These are phyloP conservation scores for Sebastolobus altivelis DNA, from an alignment of 2,797 vertebrate species.

Conservation along the genomic window DNA sequence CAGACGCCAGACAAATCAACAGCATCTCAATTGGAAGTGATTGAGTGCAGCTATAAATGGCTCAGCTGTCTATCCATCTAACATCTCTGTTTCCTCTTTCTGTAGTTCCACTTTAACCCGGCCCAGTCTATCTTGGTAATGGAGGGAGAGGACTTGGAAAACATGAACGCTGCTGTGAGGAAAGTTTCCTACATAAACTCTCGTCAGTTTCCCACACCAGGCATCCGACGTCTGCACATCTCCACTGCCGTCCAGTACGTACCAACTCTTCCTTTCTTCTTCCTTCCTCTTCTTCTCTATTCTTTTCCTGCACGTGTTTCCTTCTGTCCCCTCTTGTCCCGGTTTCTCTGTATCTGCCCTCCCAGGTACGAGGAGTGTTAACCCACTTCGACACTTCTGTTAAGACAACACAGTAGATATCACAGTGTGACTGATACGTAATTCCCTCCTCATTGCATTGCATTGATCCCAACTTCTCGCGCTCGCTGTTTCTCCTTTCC, in stretches of 20 bases:
- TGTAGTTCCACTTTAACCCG: slow-evolving; percentile 97
- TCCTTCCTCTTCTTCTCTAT: neutral
- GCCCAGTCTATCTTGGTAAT: slow-evolving; percentile 96
- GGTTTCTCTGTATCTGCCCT: neutral
- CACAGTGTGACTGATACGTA: slow-evolving; percentile 47
- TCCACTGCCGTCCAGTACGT: slow-evolving; percentile 95
- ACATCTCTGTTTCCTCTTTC: slow-evolving; percentile 29
- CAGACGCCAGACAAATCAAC: neutral
- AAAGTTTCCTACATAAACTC: slow-evolving; percentile 99
- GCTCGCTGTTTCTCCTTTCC: slow-evolving; percentile 32
- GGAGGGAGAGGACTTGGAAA: slow-evolving; percentile 95
- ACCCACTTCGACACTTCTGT: slow-evolving; percentile 43
- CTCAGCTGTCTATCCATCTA: slow-evolving; percentile 4
- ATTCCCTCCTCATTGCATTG: slow-evolving; percentile 20
- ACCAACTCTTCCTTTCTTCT: neutral
- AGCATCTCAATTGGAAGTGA: neutral
- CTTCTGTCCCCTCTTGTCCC: neutral
- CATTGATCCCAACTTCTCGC: slow-evolving; percentile 31
- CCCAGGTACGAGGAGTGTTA: slow-evolving; percentile 21
- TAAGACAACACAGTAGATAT: slow-evolving; percentile 51
- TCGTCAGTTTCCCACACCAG: slow-evolving; percentile 93
- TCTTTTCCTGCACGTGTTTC: neutral
- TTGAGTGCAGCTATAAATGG: slow-evolving; percentile 1
- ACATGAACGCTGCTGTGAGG: slow-evolving; percentile 91
- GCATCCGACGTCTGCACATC: slow-evolving; percentile 90